A percentile compares a stretch with the other conserved stretches of the same genome.
phyloP scores from a whole-genome alignment of 2,888 invertebrate species.

The Amphipoea oculea region DNA sequence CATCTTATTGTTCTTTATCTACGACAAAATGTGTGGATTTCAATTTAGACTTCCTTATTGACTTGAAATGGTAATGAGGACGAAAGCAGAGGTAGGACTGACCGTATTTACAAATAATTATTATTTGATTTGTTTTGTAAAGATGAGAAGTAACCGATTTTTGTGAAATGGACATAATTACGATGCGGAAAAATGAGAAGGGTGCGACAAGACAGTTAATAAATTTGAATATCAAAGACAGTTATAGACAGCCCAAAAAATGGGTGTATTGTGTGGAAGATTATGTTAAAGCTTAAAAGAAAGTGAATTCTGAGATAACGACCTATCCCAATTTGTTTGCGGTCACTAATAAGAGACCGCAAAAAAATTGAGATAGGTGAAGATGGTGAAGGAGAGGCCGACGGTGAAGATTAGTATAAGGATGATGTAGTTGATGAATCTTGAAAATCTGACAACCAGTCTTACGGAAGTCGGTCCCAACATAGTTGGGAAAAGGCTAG shows the following conservation, averaged over 20 bases:
- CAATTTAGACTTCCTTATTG: background rate
- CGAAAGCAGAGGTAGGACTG: background rate
- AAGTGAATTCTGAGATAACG: background rate
- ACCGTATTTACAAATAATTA: background rate
- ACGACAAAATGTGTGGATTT: background rate
- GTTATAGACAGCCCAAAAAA: background rate
- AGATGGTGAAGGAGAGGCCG: background rate
- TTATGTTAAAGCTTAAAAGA: background rate
- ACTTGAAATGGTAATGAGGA: background rate
- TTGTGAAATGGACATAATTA: background rate
- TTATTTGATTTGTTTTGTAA: background rate
- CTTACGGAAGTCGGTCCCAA: background rate
- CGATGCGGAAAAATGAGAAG: background rate
- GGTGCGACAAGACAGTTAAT: background rate
- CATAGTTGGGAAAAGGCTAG: background rate
- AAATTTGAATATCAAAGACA: background rate
- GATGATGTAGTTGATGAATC: background rate
- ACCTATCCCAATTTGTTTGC: no score
- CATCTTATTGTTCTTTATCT: background rate
- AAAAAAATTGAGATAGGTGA: background rate
- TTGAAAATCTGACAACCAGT: no score
- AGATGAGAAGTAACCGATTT: background rate
- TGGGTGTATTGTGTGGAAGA: background rate
- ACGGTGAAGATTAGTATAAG: no score
- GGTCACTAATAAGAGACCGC: no score